Evolutionary conservation across 2,888 invertebrate species (phyloP).

Genomic region (Dynastes maya): DNA sequence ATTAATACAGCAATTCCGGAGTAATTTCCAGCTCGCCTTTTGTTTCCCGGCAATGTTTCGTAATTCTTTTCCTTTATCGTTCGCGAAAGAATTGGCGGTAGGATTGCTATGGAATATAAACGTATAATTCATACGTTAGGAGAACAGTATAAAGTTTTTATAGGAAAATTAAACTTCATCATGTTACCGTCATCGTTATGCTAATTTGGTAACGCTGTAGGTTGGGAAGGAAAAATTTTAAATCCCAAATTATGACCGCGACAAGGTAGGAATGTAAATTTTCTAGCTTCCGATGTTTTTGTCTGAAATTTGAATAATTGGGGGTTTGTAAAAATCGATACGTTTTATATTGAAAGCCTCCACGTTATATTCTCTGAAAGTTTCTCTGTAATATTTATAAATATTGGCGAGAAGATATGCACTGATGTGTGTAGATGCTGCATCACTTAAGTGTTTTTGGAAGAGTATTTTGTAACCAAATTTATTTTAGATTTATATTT

Average conservation of each 20-base stretch:
- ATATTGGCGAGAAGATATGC: neutral
- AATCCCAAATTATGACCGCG: too few relatives aligned
- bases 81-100: neutral
- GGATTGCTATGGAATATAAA: neutral
- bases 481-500: too few relatives aligned
- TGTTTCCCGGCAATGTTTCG: neutral
- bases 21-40: neutral
- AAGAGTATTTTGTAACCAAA: too few relatives aligned
- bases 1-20: neutral
- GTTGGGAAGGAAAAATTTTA: neutral
- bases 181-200: neutral
- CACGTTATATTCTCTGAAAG: neutral
- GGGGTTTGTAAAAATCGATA: neutral
- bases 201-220: neutral
- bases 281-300: neutral
- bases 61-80: neutral
- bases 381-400: neutral
- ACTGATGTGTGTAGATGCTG: too few relatives aligned
- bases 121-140: neutral
- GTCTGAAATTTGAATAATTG: conserved; percentile 3
- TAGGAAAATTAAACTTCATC: neutral
- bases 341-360: neutral
- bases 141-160: neutral
- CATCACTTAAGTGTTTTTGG: too few relatives aligned
- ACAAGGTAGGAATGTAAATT: too few relatives aligned